Conservation (phyloP, 2,888 invertebrate species). For the Sarcophaga carnaria region DNA sequence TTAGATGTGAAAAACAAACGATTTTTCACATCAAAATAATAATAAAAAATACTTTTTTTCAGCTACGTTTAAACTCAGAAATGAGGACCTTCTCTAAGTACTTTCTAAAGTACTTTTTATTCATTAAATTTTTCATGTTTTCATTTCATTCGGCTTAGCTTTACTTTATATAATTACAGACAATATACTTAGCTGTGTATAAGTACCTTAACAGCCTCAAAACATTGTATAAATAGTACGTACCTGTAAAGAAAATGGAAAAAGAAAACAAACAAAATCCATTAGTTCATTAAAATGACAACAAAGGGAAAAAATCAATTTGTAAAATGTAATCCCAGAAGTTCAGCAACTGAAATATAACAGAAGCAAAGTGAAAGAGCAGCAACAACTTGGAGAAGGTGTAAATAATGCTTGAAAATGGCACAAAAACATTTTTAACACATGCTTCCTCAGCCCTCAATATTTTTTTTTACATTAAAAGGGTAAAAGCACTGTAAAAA, state of each 20-base stretch:
- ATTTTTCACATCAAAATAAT: no score
- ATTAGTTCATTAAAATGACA: conserved; percentile 39
- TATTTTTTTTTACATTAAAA: no score
- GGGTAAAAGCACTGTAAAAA: no score
- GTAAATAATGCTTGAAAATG: conserved; percentile 31
- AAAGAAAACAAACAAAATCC: conserved; percentile 21
- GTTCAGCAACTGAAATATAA: conserved; percentile 41
- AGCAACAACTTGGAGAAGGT: conserved; percentile 5
- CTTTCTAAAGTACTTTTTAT: no score
- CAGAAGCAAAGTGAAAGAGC: neutral
- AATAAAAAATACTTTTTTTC: no score
- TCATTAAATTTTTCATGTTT: no score
- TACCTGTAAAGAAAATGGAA: conserved; percentile 55
- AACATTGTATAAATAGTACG: conserved; percentile 12
- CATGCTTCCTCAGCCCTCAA: neutral
- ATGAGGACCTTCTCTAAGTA: no score
- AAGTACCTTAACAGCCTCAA: neutral
- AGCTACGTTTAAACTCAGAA: no score
- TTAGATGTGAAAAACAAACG: no score
- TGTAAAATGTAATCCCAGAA: conserved; percentile 18
- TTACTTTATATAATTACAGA: no score
- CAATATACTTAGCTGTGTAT: neutral
- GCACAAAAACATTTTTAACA: neutral
- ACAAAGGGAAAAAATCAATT: neutral
- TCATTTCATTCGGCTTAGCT: no score